A percentile compares a stretch with the other conserved stretches of the same genome.
These are phyloP conservation scores for Centropristis striata DNA, from an alignment of 2,113 vertebrate species.

Conservation along the genomic window DNA sequence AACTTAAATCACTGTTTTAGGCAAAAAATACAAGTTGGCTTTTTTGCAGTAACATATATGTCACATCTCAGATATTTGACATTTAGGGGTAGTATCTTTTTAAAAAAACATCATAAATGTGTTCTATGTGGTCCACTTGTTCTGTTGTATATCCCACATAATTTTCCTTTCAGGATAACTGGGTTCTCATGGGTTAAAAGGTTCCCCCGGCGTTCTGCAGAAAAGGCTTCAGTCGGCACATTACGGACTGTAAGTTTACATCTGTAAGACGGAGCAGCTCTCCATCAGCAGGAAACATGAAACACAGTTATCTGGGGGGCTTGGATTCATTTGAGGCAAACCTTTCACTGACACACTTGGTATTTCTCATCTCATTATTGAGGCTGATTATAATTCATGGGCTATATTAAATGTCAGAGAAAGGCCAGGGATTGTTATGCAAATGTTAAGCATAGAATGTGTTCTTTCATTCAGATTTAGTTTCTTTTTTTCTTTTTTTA, in stretches of 20 bases:
- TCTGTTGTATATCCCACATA: no score
- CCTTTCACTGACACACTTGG: conserved; percentile 80
- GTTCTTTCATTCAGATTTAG: conserved; percentile 72
- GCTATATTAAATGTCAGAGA: conserved; percentile 86
- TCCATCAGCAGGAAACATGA: conserved; percentile 39
- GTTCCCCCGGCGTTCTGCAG: background rate
- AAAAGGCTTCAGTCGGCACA: conserved; percentile 13
- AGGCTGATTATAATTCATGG: conserved; percentile 84
- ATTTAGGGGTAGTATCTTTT: no score
- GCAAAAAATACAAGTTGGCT: no score
- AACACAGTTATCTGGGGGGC: conserved; percentile 25
- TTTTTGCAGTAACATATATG: no score
- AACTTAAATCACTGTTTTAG: no score
- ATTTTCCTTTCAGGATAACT: no score
- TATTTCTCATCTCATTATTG: conserved; percentile 84
- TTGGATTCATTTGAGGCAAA: conserved; percentile 76
- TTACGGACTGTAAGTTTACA: conserved; percentile 28
- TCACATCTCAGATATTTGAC: no score
- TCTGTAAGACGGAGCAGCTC: conserved; percentile 32
- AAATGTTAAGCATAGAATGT: conserved; percentile 81
- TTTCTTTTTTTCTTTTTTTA: background rate
- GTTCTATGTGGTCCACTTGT: no score
- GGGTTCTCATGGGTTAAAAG: no score
- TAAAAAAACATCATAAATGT: no score
- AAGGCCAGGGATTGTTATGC: conserved; percentile 86